Percentiles rank a stretch among this genome's conserved stretches.
Evolutionary conservation across 2,888 invertebrate species (phyloP).

Genomic region (Xanthorhoe designata): DNA sequence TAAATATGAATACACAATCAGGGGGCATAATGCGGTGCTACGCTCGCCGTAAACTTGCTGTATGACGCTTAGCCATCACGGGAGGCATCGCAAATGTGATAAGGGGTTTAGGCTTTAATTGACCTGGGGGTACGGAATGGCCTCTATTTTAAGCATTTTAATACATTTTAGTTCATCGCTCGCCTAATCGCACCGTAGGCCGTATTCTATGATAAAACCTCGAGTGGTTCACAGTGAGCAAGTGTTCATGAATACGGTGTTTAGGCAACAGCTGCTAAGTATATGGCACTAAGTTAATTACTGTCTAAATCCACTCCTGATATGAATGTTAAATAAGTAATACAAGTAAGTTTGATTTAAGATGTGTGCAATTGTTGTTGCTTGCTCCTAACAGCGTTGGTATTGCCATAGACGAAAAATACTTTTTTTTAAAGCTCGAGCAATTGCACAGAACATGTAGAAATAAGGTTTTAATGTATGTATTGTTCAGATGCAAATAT

Average conservation of each 20-base stretch:
- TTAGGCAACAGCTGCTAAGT: constrained; percentile 37
- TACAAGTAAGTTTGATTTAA: constrained; percentile 71
- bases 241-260: constrained; percentile 10
- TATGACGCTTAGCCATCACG: constrained; percentile 40
- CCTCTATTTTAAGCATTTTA: constrained; percentile 39
- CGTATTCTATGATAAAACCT: constrained; percentile 9
- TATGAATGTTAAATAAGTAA: constrained; percentile 64
- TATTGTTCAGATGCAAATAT: constrained; percentile 86
- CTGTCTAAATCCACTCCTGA: constrained; percentile 81
- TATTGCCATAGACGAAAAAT: constrained; percentile 60
- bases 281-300: constrained; percentile 73
- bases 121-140: constrained; percentile 50
- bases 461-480: constrained; percentile 82
- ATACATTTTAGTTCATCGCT: constrained; percentile 37
- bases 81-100: constrained; percentile 74
- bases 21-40: constrained; percentile 22
- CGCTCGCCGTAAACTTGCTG: constrained; percentile 35
- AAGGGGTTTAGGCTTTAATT: constrained; percentile 82
- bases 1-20: no score
- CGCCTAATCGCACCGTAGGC: constrained; percentile 47
- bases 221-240: not conserved
- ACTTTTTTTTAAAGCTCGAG: constrained; percentile 59
- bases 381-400: constrained; percentile 51
- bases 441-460: constrained; percentile 80
- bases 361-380: constrained; percentile 80